These are phyloP conservation scores for Pyrochroa serraticornis DNA, from an alignment of 2,888 invertebrate species.

Conservation along the genomic window DNA sequence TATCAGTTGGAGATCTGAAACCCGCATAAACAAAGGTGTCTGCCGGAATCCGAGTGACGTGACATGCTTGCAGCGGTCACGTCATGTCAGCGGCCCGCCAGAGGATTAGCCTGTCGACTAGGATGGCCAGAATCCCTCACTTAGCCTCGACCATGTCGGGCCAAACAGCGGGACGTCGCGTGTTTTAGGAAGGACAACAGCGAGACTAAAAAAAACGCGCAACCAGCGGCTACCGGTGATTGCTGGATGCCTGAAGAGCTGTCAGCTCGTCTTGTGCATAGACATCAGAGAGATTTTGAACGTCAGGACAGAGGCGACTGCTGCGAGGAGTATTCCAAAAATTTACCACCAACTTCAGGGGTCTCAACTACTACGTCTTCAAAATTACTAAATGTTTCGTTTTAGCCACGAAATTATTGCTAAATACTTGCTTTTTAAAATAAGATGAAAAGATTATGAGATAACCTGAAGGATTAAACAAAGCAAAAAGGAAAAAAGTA, in stretches of 20 bases:
- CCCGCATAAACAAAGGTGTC: constrained; percentile 49
- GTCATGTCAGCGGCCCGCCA: constrained; percentile 52
- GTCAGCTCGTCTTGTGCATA: background rate
- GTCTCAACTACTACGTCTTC: no score
- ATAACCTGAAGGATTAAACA: no score
- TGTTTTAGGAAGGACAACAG: constrained; percentile 11
- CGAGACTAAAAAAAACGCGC: constrained; percentile 9
- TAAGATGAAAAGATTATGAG: no score
- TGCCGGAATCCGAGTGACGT: constrained; percentile 50
- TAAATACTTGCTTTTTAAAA: no score
- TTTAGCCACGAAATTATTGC: no score
- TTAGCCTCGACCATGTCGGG: constrained; percentile 31
- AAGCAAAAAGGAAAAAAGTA: no score
- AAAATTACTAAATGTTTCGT: background rate
- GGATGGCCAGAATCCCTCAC: constrained; percentile 46
- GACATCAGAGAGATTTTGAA: background rate
- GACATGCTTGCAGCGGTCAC: constrained; percentile 52
- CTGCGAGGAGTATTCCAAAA: background rate
- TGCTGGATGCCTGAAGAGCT: constrained; percentile 19
- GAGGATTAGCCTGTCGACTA: constrained; percentile 51
- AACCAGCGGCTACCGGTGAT: constrained; percentile 37
- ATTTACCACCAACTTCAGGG: background rate
- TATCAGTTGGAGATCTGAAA: constrained; percentile 36
- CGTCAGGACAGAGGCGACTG: background rate
- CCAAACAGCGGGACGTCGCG: constrained; percentile 25